Evolutionary conservation across 2,113 vertebrate genomes (phyloP), one percentile per base, ranked within the genome.

Genomic region (Urocolius indicus): DNA sequence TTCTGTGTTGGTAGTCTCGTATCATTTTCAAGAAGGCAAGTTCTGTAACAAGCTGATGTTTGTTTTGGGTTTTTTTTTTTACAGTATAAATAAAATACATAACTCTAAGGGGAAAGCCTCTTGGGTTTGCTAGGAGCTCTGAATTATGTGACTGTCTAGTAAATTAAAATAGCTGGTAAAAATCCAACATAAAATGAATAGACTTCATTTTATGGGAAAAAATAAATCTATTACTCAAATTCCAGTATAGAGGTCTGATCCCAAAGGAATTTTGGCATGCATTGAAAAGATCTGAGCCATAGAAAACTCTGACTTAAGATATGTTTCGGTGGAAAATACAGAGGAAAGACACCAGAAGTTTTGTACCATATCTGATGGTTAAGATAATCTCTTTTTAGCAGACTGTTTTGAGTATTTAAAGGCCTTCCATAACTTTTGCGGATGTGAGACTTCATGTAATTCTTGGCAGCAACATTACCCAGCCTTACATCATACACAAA

Each of bases 181-280:
- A 95, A 68, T 88, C 88, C 85, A 93, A 11, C 5, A 6, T 80
- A n/a, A 87, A 90, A 92, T 95, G 68, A 97, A 87, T 61, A n/a
- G 83, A 34, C 41, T 89, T 84, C n/a, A 79, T 90, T 92, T 91
- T 84, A 18, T 54, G 46, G n/a, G 63, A 8, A 83, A 87, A 75
- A 92, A 66, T 8, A 76, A 91, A 57, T 48, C 11, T 2, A 6
- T 88, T 81, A 19, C 49, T 71, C 27, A 89, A 87, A 84, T 76
- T 81, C 52, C 73, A 58, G 34, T 68, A 3, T 23, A 75, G 41
- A 74, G 17, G 7, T 90, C 51, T 87, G 88, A 68, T 89, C 41
- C 55, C 61, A 86, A 6, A 84, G 54, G 88, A 90, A 45, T 95
- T 90, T 71, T 95, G 86, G 76, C 69, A 46, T 32, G 7, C 8